A percentile compares a stretch with the other conserved stretches of the same genome.
phyloP scores from a whole-genome alignment of 1,140 invertebrate species.

The Drosophila sulfurigaster region DNA sequence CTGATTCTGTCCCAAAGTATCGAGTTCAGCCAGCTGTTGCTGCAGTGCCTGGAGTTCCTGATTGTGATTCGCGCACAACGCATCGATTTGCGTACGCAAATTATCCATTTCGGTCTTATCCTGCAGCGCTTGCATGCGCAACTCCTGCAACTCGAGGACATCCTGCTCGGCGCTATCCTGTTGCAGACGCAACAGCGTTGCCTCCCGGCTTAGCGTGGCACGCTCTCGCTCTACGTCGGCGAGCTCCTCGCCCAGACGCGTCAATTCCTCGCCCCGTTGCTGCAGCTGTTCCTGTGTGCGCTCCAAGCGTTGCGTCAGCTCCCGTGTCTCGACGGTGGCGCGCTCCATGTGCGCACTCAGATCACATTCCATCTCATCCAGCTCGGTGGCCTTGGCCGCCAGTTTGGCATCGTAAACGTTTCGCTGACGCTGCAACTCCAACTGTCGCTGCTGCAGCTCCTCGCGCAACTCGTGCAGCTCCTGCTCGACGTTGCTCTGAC shows the following conservation, averaged over 20 bases:
- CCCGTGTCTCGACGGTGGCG: constrained; percentile 86
- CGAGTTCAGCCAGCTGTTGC: constrained; percentile 77
- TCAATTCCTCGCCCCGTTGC: constrained; percentile 85
- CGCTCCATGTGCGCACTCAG: constrained; percentile 88
- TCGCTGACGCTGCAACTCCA: constrained; percentile 86
- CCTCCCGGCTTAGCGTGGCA: constrained; percentile 67
- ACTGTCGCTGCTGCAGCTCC: constrained; percentile 85
- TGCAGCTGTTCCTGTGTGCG: constrained; percentile 85
- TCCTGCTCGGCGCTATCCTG: constrained; percentile 81
- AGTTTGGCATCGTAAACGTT: constrained; percentile 86
- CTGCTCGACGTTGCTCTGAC: constrained; percentile 53
- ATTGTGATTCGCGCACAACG: constrained; percentile 74
- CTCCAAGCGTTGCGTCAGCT: constrained; percentile 85
- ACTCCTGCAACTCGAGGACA: constrained; percentile 74
- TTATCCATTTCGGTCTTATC: constrained; percentile 84
- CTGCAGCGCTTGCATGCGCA: constrained; percentile 82
- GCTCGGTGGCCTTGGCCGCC: constrained; percentile 86
- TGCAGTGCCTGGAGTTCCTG: constrained; percentile 71
- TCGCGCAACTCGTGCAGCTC: constrained; percentile 84
- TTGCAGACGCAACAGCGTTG: constrained; percentile 72
- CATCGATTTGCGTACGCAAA: constrained; percentile 73
- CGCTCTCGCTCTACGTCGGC: constrained; percentile 73
- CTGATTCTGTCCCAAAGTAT: constrained; percentile 80
- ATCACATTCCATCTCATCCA: constrained; percentile 87
- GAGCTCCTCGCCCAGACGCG: constrained; percentile 84